Percentiles rank a stretch among this genome's conserved stretches.
Evolutionary conservation across 2,888 invertebrate genomes (phyloP).

Genomic region (Aspidapion aeneum): DNA sequence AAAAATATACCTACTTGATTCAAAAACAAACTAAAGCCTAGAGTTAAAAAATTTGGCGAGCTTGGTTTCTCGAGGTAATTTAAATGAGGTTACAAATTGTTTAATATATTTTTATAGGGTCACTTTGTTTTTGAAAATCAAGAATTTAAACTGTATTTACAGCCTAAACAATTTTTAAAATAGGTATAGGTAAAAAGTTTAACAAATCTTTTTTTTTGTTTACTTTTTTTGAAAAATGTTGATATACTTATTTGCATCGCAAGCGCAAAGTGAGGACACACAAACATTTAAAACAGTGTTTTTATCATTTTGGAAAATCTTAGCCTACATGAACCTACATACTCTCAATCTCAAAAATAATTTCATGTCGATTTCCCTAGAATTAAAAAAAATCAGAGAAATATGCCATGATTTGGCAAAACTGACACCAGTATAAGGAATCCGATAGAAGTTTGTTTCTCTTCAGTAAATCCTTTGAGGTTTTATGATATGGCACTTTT

Average conservation of each 20-base stretch:
- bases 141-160: slow-evolving; percentile 10
- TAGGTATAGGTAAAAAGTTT: slow-evolving; percentile 28
- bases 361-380: slow-evolving; percentile 31
- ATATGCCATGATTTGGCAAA: no score
- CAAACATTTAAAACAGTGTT: slow-evolving; percentile 51
- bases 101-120: slow-evolving; percentile 13
- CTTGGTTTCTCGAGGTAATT: slow-evolving; percentile 26
- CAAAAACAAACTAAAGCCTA: slow-evolving; percentile 19
- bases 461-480: no score
- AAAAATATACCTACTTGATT: slow-evolving; percentile 26
- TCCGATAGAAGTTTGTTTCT: no score
- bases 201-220: not conserved
- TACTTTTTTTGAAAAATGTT: not conserved
- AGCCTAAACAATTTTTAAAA: slow-evolving; percentile 1
- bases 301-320: slow-evolving; percentile 37
- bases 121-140: slow-evolving; percentile 24
- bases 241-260: slow-evolving; percentile 33
- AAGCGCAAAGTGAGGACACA: slow-evolving; percentile 49
- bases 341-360: slow-evolving; percentile 42
- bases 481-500: no score
- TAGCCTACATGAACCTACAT: no score
- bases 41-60: slow-evolving; percentile 29
- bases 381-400: no score
- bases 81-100: slow-evolving; percentile 25
- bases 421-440: no score